Evolutionary conservation across 2,888 invertebrate species (phyloP), one percentile per base, ranked within the genome.

Genomic region (Apoda limacodes): DNA sequence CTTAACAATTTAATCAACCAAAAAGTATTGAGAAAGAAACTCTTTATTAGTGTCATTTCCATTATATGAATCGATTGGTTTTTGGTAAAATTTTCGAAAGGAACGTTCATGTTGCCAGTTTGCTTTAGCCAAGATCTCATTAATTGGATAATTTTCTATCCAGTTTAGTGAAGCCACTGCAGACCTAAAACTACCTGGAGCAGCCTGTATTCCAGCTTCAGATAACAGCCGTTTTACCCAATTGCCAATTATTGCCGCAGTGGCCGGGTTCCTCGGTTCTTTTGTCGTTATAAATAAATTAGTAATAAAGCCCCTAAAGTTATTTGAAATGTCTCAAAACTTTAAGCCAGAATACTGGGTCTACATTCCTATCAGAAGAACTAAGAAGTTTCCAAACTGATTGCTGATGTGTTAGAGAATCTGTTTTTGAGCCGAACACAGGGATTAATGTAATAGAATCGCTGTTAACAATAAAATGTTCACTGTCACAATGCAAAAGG

Each of bases 381-480:
- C 23, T 3, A 9, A 21, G 9, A 6, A 40, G 24, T 1, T 11
- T 42, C 39, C 39, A 43, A 17, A 29, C 31, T 4, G 39, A 42
- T 26, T 42, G 40, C 13, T 30, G 34, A 20, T 25, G 26, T 3
- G 25, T 26, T 3, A 23, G 12, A 1, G 38, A 31, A 23, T 46
- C 42, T 5, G 46, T 43, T 30, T 46, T 43, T 1, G 41, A 46
- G 5, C 42, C 46, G 11, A 43, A 46, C n/a, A 23, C 14, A 1
- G 42, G 42, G 10, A 35, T 34, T 19, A 47, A 32, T 1, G 25
- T 38, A 12, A 47, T 38, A 1, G 28, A 34, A 13, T 36, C 13
- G 7, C 9, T 21, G 2, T 34, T 30, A 30, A 40, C 40, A 6
- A 35, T 21, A 12, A 35, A 41, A 24, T 38, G 31, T 6, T 31